phyloP scores from a whole-genome alignment of 2,888 invertebrate genomes.

The Phoenoteleia sp. region DNA sequence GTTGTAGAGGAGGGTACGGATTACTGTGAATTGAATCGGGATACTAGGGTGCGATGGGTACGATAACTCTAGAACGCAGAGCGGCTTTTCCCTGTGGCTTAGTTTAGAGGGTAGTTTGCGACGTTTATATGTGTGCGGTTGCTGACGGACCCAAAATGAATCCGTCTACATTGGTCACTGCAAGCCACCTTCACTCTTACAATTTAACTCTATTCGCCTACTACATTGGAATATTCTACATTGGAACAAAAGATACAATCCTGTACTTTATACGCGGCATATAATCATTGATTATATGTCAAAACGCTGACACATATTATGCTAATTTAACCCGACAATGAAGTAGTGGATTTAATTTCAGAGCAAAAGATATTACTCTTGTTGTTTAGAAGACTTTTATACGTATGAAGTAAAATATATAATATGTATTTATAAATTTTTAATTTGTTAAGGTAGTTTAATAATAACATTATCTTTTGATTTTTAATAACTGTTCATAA shows the following conservation, averaged over 20 bases:
- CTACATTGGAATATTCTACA: constrained; percentile 24
- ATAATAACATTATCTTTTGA: too few relatives aligned
- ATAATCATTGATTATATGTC: constrained; percentile 27
- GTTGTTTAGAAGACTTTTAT: too few relatives aligned
- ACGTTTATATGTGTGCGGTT: constrained; percentile 82
- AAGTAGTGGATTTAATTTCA: not conserved
- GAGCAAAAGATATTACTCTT: too few relatives aligned
- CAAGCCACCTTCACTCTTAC: constrained; percentile 55
- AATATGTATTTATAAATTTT: too few relatives aligned
- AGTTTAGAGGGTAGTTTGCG: constrained; percentile 81
- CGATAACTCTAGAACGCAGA: constrained; percentile 59
- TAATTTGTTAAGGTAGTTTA: too few relatives aligned
- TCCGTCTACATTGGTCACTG: constrained; percentile 74
- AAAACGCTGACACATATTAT: constrained; percentile 4
- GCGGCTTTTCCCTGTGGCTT: constrained; percentile 78
- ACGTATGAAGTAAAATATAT: too few relatives aligned
- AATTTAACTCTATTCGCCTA: constrained; percentile 41
- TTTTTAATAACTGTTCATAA: too few relatives aligned
- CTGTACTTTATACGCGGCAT: constrained; percentile 13
- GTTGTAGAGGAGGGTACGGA: constrained; percentile 57
- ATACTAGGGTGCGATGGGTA: constrained; percentile 52
- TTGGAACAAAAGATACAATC: constrained; percentile 15
- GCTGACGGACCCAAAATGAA: constrained; percentile 75
- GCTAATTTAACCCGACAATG: constrained; percentile 9
- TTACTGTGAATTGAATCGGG: constrained; percentile 64